Conservation (phyloP, 2,113 vertebrate species). For the Odobenus rosmarus region DNA sequence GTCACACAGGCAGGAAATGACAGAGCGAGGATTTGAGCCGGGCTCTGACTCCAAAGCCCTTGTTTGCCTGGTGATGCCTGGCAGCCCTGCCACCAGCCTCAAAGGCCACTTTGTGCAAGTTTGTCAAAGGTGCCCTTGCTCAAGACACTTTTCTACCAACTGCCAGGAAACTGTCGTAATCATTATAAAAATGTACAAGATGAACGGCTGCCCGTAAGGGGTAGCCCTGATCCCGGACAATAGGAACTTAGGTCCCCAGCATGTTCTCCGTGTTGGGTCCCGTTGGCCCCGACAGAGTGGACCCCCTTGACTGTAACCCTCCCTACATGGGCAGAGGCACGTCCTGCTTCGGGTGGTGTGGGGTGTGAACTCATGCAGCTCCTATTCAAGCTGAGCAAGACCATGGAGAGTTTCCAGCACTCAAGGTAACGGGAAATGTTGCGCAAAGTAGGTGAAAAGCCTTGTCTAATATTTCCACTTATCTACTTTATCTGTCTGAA, state of each 20-base stretch:
- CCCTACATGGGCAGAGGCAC: background rate
- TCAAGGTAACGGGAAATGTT: conserved; percentile 68
- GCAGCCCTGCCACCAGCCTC: background rate
- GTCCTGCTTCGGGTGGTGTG: background rate
- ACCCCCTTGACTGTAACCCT: background rate
- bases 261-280: background rate
- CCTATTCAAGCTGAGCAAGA: background rate
- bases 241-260: background rate
- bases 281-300: fast-evolving
- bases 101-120: background rate
- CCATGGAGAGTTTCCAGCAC: conserved; percentile 29
- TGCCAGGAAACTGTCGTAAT: background rate
- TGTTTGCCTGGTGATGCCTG: background rate
- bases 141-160: background rate
- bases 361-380: background rate
- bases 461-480: conserved; percentile 72
- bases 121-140: background rate
- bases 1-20: background rate
- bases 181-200: background rate
- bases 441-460: conserved; percentile 73
- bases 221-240: background rate
- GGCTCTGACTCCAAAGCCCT: background rate
- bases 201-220: background rate
- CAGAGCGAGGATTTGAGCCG: background rate
- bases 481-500: conserved; percentile 73